These are phyloP conservation scores for Brachionus asplanchnoidis DNA, from an alignment of 1,140 invertebrate species.

Conservation along the genomic window DNA sequence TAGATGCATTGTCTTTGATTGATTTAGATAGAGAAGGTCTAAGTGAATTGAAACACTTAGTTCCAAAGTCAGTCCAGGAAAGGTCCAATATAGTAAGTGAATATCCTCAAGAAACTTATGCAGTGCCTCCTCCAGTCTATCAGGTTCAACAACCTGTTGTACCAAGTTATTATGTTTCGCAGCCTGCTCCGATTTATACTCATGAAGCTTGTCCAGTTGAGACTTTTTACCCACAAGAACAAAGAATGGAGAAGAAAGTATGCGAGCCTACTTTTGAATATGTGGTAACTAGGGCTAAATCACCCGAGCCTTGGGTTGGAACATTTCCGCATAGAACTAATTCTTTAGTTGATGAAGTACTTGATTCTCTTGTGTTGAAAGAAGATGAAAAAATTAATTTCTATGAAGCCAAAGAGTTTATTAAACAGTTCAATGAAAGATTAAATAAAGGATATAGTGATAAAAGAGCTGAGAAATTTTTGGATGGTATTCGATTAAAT, in stretches of 20 bases:
- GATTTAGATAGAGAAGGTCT: constrained; percentile 33
- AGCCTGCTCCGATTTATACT: neutral
- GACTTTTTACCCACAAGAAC: neutral
- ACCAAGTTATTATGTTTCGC: neutral
- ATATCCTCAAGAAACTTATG: neutral
- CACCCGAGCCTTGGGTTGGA: neutral
- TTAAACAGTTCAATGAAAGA: constrained; percentile 9
- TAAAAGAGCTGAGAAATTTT: constrained; percentile 7
- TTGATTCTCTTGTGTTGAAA: neutral
- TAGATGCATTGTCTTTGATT: neutral
- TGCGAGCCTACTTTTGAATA: neutral
- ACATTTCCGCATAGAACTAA: neutral
- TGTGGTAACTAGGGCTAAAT: neutral
- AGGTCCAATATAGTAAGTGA: neutral
- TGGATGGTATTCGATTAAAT: neutral
- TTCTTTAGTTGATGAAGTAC: neutral
- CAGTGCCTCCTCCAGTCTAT: neutral
- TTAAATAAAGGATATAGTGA: neutral
- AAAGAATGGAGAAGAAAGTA: neutral
- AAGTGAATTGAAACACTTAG: neutral
- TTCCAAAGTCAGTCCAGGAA: neutral
- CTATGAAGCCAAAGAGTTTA: constrained; percentile 23
- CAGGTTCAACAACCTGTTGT: neutral
- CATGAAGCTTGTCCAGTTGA: neutral
- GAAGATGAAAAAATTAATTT: neutral